Evolutionary conservation across 2,113 vertebrate genomes (phyloP), one percentile per base, ranked within the genome.

Genomic region (Urocolius indicus): DNA sequence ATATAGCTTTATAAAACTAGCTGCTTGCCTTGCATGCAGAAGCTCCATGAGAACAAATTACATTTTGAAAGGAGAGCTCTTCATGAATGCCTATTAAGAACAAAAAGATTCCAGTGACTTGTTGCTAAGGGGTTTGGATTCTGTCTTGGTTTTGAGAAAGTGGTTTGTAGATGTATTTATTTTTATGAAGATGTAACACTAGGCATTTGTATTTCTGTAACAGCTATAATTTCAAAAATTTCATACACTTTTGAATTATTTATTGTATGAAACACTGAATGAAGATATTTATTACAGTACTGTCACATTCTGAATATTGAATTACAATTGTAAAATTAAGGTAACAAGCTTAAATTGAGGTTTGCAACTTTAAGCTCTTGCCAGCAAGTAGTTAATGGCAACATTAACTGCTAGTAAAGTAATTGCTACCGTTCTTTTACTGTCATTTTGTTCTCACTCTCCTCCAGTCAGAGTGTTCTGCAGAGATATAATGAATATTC

Each of bases 371-470:
- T 67, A 84, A 90, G 88, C 30, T 83, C 59, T 84, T 95, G 85
- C 91, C 76, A 94, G 74, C 51, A 94, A 95, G 85, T 85, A 84
- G 87, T 87, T 96, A 95, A 96, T 89, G 87, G 61, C 89, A 91
- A 89, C 3, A 27, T 85, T 93, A 94, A 94, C 67, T 90, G 74
- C 93, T 88, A 89, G 71, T 89, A 91, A 95, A 96, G 87, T 96
- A 97, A 94, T 95, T 96, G 93, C 92, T 90, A 43, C 63, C 6
- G 5, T 96, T 96, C 65, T 96, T 93, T 78, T 84, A 90, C 95
- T 97, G 90, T 97, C 93, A 92, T 90, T 96, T 96, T 97, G 69
- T 92, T 97, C 90, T 92, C 92, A 46, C 83, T 97, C 84, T 80
- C 65, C 88, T 96, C 76, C 80, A 97, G 83, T 93, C 93, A 95